These are phyloP conservation scores for Corynorhinus townsendii DNA, from an alignment of 2,113 vertebrate species.

Conservation along the genomic window DNA sequence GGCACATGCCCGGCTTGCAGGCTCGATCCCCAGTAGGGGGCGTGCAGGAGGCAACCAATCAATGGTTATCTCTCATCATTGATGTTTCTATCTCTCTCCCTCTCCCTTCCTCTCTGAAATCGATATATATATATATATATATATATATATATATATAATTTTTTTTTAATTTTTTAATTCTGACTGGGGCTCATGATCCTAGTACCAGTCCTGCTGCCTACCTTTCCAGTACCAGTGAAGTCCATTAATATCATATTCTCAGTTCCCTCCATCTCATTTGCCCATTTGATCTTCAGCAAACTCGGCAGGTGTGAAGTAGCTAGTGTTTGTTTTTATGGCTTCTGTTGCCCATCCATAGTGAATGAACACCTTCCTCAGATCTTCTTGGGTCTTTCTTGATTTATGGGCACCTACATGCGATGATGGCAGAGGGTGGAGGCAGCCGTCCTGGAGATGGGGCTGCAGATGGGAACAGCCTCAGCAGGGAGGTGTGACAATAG, in stretches of 20 bases:
- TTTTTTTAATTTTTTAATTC: background rate
- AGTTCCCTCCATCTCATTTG: background rate
- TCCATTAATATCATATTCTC: background rate
- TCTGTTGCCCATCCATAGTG: background rate
- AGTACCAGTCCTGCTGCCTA: background rate
- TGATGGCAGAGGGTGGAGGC: background rate
- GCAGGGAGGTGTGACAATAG: background rate
- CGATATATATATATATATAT: too few relatives aligned
- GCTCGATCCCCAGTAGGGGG: too few relatives aligned
- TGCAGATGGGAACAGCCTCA: background rate
- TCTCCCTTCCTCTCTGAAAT: too few relatives aligned
- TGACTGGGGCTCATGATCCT: background rate
- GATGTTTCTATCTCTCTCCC: too few relatives aligned
- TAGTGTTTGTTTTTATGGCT: background rate
- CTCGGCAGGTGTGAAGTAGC: background rate
- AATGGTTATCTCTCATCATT: too few relatives aligned
- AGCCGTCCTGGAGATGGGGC: background rate
- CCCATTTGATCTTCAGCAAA: background rate
- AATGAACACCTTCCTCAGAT: background rate
- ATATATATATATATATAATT: too few relatives aligned
- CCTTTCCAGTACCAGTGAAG: background rate
- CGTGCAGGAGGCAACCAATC: too few relatives aligned
- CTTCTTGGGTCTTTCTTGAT: background rate
- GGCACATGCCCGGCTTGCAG: too few relatives aligned
- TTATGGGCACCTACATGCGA: background rate